Conservation (phyloP, 2,113 vertebrate genomes). For the Calyptomena viridis region DNA sequence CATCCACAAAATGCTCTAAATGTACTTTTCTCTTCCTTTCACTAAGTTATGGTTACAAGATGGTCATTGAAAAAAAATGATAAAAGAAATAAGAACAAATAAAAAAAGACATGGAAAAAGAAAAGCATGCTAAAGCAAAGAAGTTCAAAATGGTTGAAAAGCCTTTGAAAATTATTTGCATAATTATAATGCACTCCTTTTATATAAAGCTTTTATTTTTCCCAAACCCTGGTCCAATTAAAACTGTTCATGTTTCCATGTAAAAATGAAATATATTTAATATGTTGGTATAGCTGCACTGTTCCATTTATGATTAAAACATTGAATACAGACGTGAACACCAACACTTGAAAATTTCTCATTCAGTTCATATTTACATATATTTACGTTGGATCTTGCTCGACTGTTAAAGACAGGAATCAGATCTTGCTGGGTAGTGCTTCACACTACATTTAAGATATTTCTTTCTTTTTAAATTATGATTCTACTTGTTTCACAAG, state of each 20-base stretch:
- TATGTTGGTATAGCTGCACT: conserved; percentile 40
- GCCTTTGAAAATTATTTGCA: conserved; percentile 40
- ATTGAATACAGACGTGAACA: conserved; percentile 33
- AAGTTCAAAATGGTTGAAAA: conserved; percentile 22
- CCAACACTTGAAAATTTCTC: not conserved
- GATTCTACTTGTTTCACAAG: not conserved
- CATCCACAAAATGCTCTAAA: conserved; percentile 61
- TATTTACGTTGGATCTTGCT: not conserved
- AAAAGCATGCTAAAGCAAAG: conserved; percentile 6
- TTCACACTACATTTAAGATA: not conserved
- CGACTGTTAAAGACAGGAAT: not conserved
- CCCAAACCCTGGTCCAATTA: conserved; percentile 40
- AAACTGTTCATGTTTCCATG: not conserved
- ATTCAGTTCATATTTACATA: conserved; percentile 48
- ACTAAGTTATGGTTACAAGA: conserved; percentile 54
- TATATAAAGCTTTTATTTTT: conserved; percentile 56
- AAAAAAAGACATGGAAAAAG: not conserved
- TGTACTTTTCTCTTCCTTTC: conserved; percentile 46
- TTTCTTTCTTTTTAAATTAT: not conserved
- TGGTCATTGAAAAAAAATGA: not conserved
- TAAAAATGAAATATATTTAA: not conserved
- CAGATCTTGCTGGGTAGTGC: not conserved
- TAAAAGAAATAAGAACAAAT: not conserved
- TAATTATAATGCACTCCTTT: conserved; percentile 31
- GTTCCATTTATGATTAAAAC: conserved; percentile 35